Base-by-base conservation (phyloP, 2,888 invertebrate genomes). In the Morinoia aosen region DNA sequence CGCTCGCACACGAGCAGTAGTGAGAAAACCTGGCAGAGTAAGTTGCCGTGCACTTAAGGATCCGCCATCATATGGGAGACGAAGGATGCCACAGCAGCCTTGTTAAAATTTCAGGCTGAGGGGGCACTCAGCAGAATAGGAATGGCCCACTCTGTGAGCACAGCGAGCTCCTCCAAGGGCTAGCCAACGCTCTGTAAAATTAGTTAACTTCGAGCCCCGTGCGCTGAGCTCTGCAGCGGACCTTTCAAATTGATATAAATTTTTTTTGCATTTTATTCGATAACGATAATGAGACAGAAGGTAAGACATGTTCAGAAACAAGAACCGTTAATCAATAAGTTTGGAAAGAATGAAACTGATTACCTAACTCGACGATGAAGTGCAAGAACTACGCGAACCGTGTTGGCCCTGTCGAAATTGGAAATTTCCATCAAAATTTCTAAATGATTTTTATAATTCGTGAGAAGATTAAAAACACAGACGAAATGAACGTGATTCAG, bases 71-170 rank as follows among this genome's bases (percentile, higher is more conserved):
- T 56, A 57, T 93, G 93, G 57, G 93, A 76, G n/a, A 57, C 93
- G 57, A 56, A 93, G 93, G 93, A 90, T 40, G 48, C 90, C 90
- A 48, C 39, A 90, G 90, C 33, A 58, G 93, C 93, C 93, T 93
- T 93, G 93, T 93, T 93, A 93, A 93, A 90, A 93, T 57, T 93
- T 56, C 11, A 93, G 93, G 57, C 93, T 58, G 40, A 57, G 93
- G 48, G n/a, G 93, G 93, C 57, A 57, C 93, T 93, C 57, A 57
- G 56, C n/a, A 93, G 93, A 93, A 93, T 93, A 57, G 93, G 58
- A 93, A 93, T 93, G 93, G 58, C 12, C 58, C 57, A 12, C 39
- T 93, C 56, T 93, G 56, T 12, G 93, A 57, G 90, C 8, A 48
- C 16, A 90, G 12, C 90, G 90, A 76, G 76, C 76, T 25, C 2